These are phyloP conservation scores for Nannoperca obscura DNA, from an alignment of 2,797 vertebrate genomes.

Conservation along the genomic window DNA sequence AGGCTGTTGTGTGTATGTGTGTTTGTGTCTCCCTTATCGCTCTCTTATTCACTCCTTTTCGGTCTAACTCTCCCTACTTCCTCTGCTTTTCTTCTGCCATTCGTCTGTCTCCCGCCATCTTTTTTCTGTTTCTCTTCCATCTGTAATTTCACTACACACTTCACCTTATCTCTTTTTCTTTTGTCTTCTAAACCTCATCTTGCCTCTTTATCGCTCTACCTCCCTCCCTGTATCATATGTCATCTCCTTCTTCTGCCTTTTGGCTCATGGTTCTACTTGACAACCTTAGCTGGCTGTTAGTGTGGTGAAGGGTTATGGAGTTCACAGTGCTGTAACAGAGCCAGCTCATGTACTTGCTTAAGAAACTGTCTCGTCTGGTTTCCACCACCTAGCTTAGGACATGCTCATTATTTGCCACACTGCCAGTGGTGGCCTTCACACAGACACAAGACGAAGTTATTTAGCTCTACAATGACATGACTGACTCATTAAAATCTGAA, in stretches of 20 bases:
- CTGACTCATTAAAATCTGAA: constrained; percentile 61
- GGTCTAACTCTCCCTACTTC: constrained; percentile 31
- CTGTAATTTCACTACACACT: constrained; percentile 41
- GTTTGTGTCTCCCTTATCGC: constrained; percentile 50
- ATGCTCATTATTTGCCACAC: constrained; percentile 65
- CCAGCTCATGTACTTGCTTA: constrained; percentile 29
- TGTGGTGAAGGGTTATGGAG: constrained; percentile 59
- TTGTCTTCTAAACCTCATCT: constrained; percentile 48
- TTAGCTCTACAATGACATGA: constrained; percentile 43
- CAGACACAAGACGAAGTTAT: constrained; percentile 37
- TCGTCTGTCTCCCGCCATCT: constrained; percentile 42
- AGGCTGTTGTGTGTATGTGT: constrained; percentile 40
- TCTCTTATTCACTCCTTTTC: constrained; percentile 51
- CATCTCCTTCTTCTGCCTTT: constrained; percentile 50
- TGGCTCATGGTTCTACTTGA: constrained; percentile 58
- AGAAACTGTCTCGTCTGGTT: constrained; percentile 52
- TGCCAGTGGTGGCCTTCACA: constrained; percentile 36
- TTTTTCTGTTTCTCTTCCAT: constrained; percentile 29
- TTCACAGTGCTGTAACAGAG: constrained; percentile 54
- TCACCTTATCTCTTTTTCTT: constrained; percentile 43
- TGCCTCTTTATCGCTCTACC: constrained; percentile 28
- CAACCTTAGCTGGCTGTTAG: constrained; percentile 44
- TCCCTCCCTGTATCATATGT: constrained; percentile 44
- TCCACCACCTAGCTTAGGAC: constrained; percentile 40
- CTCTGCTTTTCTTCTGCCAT: constrained; percentile 22